Base-by-base conservation (phyloP, 2,797 vertebrate genomes). In the Coccyzus lansbergi region DNA sequence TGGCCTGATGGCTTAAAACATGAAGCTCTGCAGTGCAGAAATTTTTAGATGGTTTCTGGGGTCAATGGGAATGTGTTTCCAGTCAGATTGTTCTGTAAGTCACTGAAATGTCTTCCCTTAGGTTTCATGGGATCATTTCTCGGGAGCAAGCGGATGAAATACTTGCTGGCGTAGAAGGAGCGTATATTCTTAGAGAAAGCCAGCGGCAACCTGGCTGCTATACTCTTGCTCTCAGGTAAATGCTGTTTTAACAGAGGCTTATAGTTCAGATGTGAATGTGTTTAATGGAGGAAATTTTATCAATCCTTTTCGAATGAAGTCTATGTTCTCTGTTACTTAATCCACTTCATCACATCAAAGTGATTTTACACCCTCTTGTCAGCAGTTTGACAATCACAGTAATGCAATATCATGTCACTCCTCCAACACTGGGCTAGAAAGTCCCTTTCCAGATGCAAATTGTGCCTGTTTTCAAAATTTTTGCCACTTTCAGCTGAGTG, bases 181-280 rank as follows among this genome's bases (percentile, higher is more conserved):
- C 99, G 1, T 99, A 99, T 96, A 99, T 99, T 90, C 99, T 99
- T 90, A 98, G 99, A 97, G 99, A 99, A 97, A 99, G 99, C 97
- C 99, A 99, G 87, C 97, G 99, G 81, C 99, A 99, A 94, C 99
- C 99, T 1, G 99, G 99, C 89, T 99, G 99, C 86, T 99, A 99
- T 96, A 99, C 99, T 10, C 97, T 99, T 94, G 99, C 99, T 71
- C 98, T 99, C 85, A 99, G 99, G 99, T 99, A 83, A 97, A 56
- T 62, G 20, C 6, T 15, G 6, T 17, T 85, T 56, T 55, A 40
- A 38, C 15, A 58, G 64, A 82, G 15, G 3, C 31, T 82, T 68
- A 2, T 3, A 15, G 51, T 60, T 82, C 40, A 44, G 36, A 3
- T 82, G 31, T 33, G 31, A 55, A 34, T 80, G 15, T 83, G 38